Evolutionary conservation across 2,797 vertebrate genomes (phyloP).

Genomic region (Erethizon dorsatum): DNA sequence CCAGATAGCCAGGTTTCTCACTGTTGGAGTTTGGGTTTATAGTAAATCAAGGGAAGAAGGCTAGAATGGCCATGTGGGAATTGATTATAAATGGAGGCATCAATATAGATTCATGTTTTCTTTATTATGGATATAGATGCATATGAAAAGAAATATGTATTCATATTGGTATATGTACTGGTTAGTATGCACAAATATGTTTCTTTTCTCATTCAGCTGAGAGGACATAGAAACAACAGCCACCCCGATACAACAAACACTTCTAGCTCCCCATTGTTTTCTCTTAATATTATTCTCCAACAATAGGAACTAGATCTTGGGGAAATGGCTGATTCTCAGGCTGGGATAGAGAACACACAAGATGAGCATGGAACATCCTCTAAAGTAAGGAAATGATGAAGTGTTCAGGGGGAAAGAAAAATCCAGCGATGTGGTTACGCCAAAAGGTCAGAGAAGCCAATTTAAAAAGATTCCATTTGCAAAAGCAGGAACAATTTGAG

Average conservation of each 20-base stretch:
- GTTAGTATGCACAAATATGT: not conserved
- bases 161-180: not conserved
- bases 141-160: not conserved
- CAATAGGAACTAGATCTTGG: not conserved
- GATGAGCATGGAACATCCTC: not conserved
- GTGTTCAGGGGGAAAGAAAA: not conserved
- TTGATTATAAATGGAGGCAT: not conserved
- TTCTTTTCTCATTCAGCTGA: not conserved
- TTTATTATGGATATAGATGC: not conserved
- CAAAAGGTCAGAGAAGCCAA: not conserved
- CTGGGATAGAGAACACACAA: not conserved
- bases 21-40: not conserved
- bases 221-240: not conserved
- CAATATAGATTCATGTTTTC: not conserved
- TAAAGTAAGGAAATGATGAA: not conserved
- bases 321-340: not conserved
- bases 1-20: not conserved
- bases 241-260: not conserved
- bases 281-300: not conserved
- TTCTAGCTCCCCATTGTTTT: not conserved
- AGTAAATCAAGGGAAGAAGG: not conserved
- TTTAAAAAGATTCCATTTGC: not conserved
- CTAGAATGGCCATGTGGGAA: not conserved
- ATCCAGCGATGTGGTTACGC: not conserved
- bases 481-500: slow-evolving; percentile 28